phyloP scores from a whole-genome alignment of 2,888 invertebrate genomes.

The Galeruca laticollis region DNA sequence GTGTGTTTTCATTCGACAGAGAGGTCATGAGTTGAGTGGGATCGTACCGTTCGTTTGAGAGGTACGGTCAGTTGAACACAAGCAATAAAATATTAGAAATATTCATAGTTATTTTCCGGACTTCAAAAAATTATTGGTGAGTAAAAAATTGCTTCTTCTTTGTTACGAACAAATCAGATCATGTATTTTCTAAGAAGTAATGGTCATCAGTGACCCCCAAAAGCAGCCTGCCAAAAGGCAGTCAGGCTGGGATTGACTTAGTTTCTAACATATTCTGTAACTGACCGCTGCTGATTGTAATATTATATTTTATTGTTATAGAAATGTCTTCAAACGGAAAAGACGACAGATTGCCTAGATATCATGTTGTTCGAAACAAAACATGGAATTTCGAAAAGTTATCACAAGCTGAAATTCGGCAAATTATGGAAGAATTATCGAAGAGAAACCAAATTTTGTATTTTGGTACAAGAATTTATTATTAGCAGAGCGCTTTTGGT shows the following conservation, averaged over 20 bases:
- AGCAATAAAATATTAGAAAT: background rate
- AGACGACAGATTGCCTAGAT: background rate
- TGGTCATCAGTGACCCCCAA: background rate
- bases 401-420: background rate
- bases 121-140: background rate
- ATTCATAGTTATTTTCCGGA: background rate
- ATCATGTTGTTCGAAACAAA: background rate
- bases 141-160: no score
- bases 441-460: no score
- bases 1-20: no score
- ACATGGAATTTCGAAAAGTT: background rate
- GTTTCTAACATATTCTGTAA: background rate
- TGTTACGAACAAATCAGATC: background rate
- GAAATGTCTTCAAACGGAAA: no score
- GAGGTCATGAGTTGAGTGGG: no score
- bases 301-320: background rate
- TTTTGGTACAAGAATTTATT: no score
- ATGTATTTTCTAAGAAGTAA: no score
- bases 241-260: background rate
- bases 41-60: no score
- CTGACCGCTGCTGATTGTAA: no score
- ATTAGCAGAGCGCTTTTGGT: no score
- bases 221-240: no score
- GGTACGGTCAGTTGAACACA: no score
- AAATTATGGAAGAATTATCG: background rate